Percentiles rank a stretch among this genome's conserved stretches.
phyloP scores from a whole-genome alignment of 2,797 vertebrate species.

The Sebastes goodei region DNA sequence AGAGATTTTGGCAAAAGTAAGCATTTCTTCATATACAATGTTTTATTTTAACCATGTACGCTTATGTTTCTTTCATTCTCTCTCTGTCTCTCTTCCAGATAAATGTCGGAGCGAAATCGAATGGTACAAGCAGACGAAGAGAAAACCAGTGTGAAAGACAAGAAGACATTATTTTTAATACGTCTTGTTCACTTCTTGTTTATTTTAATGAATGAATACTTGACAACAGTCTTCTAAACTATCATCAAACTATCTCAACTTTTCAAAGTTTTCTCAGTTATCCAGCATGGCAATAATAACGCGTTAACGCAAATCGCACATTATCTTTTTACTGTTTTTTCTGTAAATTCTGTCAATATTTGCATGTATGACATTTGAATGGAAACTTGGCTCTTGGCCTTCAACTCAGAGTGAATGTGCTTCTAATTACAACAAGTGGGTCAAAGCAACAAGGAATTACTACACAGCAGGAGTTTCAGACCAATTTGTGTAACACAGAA shows the following conservation, averaged over 20 bases:
- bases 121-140: not conserved
- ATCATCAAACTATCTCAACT: not conserved
- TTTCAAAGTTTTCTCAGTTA: not conserved
- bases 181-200: no score
- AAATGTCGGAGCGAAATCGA: not conserved
- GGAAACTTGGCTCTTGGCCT: not conserved
- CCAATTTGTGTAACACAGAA: constrained; percentile 41
- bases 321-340: not conserved
- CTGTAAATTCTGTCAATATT: not conserved
- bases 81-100: constrained; percentile 16
- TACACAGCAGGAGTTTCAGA: constrained; percentile 34
- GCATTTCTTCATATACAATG: not conserved
- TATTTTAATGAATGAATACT: not conserved
- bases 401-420: not conserved
- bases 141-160: not conserved
- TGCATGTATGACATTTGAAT: not conserved
- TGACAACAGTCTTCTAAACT: not conserved
- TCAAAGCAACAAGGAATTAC: constrained; percentile 2
- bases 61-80: not conserved
- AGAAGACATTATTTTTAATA: no score
- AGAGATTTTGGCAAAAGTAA: not conserved
- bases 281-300: not conserved
- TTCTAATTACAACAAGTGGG: constrained; percentile 14
- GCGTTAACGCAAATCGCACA: no score
- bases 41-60: not conserved